phyloP scores from a whole-genome alignment of 2,113 vertebrate genomes.

The Candoia aspera region DNA sequence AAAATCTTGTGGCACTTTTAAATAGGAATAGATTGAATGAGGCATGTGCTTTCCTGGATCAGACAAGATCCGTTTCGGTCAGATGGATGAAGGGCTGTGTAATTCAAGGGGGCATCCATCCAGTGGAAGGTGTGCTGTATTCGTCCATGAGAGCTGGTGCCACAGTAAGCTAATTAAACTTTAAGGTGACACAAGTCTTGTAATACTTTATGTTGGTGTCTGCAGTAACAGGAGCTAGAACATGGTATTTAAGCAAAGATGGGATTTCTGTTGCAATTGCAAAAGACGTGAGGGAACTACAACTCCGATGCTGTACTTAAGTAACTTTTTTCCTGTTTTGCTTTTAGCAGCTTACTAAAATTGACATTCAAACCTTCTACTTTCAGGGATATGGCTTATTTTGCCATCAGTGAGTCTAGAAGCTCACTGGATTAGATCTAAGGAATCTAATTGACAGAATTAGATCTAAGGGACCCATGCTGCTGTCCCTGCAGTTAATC shows the following conservation, averaged over 20 bases:
- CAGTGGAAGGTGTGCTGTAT: not conserved
- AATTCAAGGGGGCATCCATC: not conserved
- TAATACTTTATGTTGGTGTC: not conserved
- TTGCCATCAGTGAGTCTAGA: not conserved
- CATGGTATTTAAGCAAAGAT: not conserved
- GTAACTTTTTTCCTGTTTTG: not conserved
- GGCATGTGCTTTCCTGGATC: not conserved
- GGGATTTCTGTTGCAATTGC: not conserved
- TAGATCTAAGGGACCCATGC: not conserved
- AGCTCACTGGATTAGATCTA: not conserved
- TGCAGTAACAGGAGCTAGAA: not conserved
- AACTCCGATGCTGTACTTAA: too few relatives aligned
- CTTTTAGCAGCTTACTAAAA: not conserved
- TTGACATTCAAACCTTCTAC: not conserved
- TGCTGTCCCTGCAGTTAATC: not conserved
- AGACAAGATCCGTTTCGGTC: not conserved
- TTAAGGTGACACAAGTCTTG: not conserved
- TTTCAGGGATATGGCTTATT: not conserved
- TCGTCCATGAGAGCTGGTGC: not conserved
- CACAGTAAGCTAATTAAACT: not conserved
- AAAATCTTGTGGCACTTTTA: not conserved
- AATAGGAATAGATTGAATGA: not conserved
- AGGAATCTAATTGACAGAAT: not conserved
- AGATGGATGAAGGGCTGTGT: not conserved
- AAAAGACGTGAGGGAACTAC: not conserved